phyloP scores from a whole-genome alignment of 2,797 vertebrate genomes.

The Notolabrus celidotus region DNA sequence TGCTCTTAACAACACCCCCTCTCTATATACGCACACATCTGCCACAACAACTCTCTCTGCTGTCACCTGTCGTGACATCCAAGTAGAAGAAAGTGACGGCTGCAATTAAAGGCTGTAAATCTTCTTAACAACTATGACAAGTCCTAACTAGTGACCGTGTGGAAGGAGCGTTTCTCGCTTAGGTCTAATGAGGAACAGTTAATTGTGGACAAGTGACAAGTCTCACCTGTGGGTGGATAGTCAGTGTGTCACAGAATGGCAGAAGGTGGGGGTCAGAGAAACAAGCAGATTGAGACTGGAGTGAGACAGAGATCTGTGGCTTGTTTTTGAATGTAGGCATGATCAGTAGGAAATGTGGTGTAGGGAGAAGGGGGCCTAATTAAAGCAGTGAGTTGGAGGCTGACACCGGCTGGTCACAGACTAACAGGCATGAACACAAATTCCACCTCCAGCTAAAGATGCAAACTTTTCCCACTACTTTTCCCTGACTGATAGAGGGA shows the following conservation, averaged over 20 bases:
- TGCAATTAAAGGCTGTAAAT: slow-evolving; percentile 50
- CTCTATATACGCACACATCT: slow-evolving; percentile 50
- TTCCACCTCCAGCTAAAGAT: slow-evolving; percentile 48
- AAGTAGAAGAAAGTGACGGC: slow-evolving; percentile 49
- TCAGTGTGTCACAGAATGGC: slow-evolving; percentile 17
- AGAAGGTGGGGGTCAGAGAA: slow-evolving; percentile 16
- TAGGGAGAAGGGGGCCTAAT: slow-evolving; percentile 45
- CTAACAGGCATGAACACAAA: slow-evolving; percentile 31
- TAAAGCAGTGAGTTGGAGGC: slow-evolving; percentile 48
- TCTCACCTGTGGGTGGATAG: slow-evolving; percentile 14
- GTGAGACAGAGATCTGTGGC: slow-evolving; percentile 24
- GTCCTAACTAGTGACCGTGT: slow-evolving; percentile 11
- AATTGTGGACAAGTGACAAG: slow-evolving; percentile 23
- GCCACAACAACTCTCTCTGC: slow-evolving; percentile 16
- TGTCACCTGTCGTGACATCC: slow-evolving; percentile 24
- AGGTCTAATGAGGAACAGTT: slow-evolving; percentile 41
- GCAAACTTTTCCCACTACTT: background rate
- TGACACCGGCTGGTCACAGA: slow-evolving; percentile 45
- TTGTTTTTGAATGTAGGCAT: slow-evolving; percentile 22
- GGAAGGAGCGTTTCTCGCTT: slow-evolving; percentile 10
- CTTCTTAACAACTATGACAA: slow-evolving; percentile 41
- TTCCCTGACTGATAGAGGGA: background rate
- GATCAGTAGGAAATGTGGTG: slow-evolving; percentile 6
- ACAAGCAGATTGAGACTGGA: slow-evolving; percentile 1
- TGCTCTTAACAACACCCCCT: slow-evolving; percentile 38